These are phyloP conservation scores for Oreochromis aureus DNA, from an alignment of 2,113 vertebrate species.

Conservation along the genomic window DNA sequence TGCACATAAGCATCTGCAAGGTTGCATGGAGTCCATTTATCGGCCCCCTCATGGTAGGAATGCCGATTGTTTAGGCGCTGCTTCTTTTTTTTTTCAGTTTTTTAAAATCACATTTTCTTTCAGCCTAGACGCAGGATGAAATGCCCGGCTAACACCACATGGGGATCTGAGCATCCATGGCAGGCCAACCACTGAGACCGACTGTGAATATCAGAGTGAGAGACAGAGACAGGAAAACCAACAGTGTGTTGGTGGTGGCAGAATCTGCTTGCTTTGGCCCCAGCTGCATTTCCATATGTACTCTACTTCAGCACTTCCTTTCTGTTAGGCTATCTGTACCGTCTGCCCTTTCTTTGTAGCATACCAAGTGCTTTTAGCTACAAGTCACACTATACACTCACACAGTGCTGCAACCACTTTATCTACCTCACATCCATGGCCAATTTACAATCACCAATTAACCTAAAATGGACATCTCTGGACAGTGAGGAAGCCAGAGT, in stretches of 20 bases:
- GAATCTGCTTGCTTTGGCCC: background rate
- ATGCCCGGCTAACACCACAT: background rate
- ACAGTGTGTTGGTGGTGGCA: background rate
- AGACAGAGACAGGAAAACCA: background rate
- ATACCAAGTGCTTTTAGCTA: background rate
- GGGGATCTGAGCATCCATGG: background rate
- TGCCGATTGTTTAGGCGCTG: background rate
- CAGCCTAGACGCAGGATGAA: background rate
- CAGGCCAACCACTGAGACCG: background rate
- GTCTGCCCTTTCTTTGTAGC: background rate
- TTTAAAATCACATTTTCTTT: constrained; percentile 4
- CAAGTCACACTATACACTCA: background rate
- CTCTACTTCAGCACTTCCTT: background rate
- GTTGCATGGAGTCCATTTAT: background rate
- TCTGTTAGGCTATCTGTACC: background rate
- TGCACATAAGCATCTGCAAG: background rate
- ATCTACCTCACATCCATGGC: background rate
- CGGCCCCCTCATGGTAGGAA: background rate
- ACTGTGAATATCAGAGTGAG: background rate
- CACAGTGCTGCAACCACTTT: background rate
- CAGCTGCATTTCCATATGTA: background rate
- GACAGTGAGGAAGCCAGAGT: background rate
- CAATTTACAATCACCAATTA: background rate
- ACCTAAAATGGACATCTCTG: background rate
- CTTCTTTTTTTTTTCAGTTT: background rate